Percentiles rank a stretch among this genome's conserved stretches.
phyloP scores from a whole-genome alignment of 2,888 invertebrate genomes.

The Hirtodrosophila cameraria region DNA sequence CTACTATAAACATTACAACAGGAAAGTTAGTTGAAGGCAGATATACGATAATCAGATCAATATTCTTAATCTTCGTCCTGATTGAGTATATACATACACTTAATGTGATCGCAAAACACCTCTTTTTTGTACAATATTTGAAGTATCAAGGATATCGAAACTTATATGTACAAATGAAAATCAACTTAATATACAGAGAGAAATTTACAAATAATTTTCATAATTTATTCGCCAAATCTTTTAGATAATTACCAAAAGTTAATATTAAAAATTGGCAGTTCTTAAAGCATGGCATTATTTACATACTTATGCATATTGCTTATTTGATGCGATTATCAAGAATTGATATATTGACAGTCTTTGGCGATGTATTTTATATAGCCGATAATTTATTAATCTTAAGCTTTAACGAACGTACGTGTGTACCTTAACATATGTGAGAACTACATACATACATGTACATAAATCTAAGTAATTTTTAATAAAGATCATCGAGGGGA shows the following conservation, averaged over 20 bases:
- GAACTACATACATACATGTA: conserved; percentile 7
- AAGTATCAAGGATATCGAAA: no score
- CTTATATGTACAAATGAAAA: conserved; percentile 1
- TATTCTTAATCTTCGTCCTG: no score
- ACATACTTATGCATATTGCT: conserved; percentile 6
- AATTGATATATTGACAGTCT: background rate
- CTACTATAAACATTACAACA: no score
- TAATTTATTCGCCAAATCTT: conserved; percentile 5
- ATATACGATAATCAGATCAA: no score
- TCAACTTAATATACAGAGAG: background rate
- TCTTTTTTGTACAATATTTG: no score
- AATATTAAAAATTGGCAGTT: conserved; percentile 3
- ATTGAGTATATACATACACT: no score
- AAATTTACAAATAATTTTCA: background rate
- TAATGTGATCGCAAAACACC: no score
- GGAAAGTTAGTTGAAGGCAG: no score
- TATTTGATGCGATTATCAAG: conserved; percentile 4
- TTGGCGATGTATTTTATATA: conserved; percentile 4
- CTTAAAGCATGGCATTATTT: conserved; percentile 9
- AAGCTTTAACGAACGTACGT: conserved; percentile 34
- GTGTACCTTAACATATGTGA: conserved; percentile 18
- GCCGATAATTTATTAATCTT: conserved; percentile 25
- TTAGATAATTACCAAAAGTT: background rate
- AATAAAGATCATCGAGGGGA: conserved; percentile 1
- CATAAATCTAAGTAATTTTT: conserved; percentile 16